Conservation (phyloP, 2,888 invertebrate species). For the Athalia rosae region DNA sequence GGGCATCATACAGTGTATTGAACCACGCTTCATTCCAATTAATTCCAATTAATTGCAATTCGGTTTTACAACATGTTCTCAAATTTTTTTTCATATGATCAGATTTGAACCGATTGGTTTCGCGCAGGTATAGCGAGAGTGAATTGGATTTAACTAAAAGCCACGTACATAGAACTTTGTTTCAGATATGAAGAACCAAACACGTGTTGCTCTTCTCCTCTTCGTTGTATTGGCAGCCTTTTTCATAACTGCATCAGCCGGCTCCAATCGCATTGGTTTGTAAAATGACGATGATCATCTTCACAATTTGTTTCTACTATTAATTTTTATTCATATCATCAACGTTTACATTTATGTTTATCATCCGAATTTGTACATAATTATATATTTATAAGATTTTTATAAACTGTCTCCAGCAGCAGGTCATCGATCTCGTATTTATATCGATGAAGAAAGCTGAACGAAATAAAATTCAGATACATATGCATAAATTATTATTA, state of each 20-base stretch:
- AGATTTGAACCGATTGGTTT: background rate
- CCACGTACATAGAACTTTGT: slow-evolving; percentile 24
- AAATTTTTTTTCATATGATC: too few relatives aligned
- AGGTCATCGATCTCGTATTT: background rate
- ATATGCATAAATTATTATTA: too few relatives aligned
- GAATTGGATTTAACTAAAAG: slow-evolving; percentile 49
- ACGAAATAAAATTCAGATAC: background rate
- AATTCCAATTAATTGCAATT: too few relatives aligned
- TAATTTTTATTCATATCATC: background rate
- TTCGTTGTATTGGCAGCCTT: slow-evolving; percentile 52
- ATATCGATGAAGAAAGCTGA: slow-evolving; percentile 6
- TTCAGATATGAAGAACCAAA: slow-evolving; percentile 53
- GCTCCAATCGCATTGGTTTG: slow-evolving; percentile 56
- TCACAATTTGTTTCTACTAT: slow-evolving; percentile 41
- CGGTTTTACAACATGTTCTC: too few relatives aligned
- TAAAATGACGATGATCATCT: slow-evolving; percentile 24
- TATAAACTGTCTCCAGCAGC: background rate
- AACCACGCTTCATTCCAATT: too few relatives aligned
- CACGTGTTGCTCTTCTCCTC: slow-evolving; percentile 55
- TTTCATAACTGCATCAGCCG: slow-evolving; percentile 51
- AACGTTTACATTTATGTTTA: background rate
- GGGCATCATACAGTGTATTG: too few relatives aligned
- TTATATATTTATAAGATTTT: too few relatives aligned
- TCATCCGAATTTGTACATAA: too few relatives aligned
- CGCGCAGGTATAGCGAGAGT: background rate